phyloP scores from a whole-genome alignment of 2,113 vertebrate species.

The Platichthys flesus region DNA sequence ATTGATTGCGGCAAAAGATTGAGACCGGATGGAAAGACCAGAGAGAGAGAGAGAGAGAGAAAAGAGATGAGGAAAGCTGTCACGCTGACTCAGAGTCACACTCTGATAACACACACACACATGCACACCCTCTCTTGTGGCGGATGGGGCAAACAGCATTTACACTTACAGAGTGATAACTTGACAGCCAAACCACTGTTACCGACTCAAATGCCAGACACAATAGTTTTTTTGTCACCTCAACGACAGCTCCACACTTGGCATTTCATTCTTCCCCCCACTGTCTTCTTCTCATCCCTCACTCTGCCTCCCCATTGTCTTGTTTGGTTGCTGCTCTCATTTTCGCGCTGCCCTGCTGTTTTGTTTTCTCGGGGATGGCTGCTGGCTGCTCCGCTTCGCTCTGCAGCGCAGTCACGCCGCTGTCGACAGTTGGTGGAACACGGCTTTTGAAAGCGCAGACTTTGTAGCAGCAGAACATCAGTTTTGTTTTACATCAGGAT shows the following conservation, averaged over 20 bases:
- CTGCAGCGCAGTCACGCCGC: constrained; percentile 34
- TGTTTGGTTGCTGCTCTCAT: constrained; percentile 59
- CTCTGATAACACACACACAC: constrained; percentile 36
- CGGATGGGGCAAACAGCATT: constrained; percentile 68
- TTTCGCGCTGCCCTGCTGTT: constrained; percentile 44
- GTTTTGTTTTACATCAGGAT: constrained; percentile 21
- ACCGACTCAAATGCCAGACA: constrained; percentile 64
- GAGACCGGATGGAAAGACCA: constrained; percentile 53
- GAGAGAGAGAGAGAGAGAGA: constrained; percentile 36
- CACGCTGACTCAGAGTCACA: constrained; percentile 47
- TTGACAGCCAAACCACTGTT: constrained; percentile 68
- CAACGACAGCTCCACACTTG: constrained; percentile 64
- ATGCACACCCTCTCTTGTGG: constrained; percentile 16
- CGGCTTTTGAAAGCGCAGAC: constrained; percentile 28
- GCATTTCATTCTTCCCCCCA: constrained; percentile 27
- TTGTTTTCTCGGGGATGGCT: constrained; percentile 46
- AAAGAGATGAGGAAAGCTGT: constrained; percentile 60
- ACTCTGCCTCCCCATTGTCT: constrained; percentile 36
- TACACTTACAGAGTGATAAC: constrained; percentile 60
- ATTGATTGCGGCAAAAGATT: constrained; percentile 56
- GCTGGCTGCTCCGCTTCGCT: constrained; percentile 34
- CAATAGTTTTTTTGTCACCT: constrained; percentile 53
- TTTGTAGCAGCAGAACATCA: not conserved
- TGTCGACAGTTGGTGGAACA: constrained; percentile 44
- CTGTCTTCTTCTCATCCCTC: constrained; percentile 14